phyloP scores from a whole-genome alignment of 1,140 invertebrate species.

The Drosophila tsacasi region DNA sequence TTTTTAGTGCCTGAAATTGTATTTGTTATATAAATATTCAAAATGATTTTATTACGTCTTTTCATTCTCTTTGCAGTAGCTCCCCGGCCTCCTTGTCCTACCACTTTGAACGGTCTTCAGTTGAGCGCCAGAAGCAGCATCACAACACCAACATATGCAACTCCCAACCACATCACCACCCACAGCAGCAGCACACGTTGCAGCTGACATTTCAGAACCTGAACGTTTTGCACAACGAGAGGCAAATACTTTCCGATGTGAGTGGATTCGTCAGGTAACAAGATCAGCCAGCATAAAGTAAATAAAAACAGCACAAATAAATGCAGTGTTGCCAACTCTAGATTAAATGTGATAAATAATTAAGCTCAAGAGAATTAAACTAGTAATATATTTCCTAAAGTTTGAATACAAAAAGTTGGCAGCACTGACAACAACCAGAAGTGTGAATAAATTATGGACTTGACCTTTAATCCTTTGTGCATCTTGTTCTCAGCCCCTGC shows the following conservation, averaged over 20 bases:
- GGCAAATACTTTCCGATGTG: conserved; percentile 90
- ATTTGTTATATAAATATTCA: not conserved
- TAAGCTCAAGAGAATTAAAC: not conserved
- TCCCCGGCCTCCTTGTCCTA: conserved; percentile 75
- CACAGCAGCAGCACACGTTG: conserved; percentile 86
- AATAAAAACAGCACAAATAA: conserved; percentile 23
- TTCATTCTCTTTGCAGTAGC: conserved; percentile 14
- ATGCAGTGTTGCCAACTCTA: conserved; percentile 15
- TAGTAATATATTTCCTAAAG: not conserved
- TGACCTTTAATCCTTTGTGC: not conserved
- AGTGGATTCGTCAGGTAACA: conserved; percentile 89
- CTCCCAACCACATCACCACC: conserved; percentile 30
- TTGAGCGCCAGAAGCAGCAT: conserved; percentile 30
- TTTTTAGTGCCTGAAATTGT: not conserved
- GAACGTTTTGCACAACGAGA: conserved; percentile 85
- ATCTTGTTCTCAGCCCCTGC: conserved; percentile 86
- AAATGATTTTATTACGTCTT: not conserved
- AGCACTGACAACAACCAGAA: not conserved
- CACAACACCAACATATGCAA: conserved; percentile 79
- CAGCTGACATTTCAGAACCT: conserved; percentile 90
- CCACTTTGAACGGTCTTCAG: conserved; percentile 71
- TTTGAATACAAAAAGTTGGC: not conserved
- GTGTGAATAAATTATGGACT: accelerated
- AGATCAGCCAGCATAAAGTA: conserved; percentile 46
- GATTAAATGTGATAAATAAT: not conserved